Evolutionary conservation across 2,113 vertebrate species (phyloP).

Genomic region (Cyanistes caeruleus): DNA sequence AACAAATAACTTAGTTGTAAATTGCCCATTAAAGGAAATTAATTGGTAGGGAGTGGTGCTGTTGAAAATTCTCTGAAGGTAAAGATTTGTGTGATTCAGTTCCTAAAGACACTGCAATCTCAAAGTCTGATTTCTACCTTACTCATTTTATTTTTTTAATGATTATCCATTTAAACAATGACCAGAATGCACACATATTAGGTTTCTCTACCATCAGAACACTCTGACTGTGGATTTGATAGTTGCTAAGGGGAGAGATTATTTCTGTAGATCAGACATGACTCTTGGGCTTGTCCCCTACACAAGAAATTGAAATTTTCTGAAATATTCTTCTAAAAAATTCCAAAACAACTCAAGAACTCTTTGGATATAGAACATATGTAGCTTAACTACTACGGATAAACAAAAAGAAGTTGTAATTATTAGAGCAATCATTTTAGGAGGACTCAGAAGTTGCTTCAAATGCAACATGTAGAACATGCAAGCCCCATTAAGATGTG

Average conservation of each 20-base stretch:
- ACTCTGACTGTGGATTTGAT: background rate
- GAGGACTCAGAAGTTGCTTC: background rate
- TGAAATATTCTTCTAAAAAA: background rate
- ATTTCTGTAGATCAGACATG: background rate
- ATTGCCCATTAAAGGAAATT: background rate
- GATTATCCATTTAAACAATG: background rate
- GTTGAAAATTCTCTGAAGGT: background rate
- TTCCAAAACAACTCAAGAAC: background rate
- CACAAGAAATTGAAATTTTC: background rate
- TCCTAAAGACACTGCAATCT: background rate
- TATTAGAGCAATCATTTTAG: background rate
- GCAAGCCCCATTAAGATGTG: background rate
- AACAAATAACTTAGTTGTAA: background rate
- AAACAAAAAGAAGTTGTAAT: background rate
- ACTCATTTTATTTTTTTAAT: background rate
- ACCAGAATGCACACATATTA: background rate
- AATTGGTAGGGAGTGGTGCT: background rate
- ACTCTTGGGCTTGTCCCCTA: background rate
- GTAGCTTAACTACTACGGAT: background rate
- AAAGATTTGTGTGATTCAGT: background rate
- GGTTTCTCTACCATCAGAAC: background rate
- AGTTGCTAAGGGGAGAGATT: background rate
- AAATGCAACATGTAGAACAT: background rate
- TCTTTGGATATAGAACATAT: background rate
- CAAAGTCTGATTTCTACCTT: background rate